These are phyloP conservation scores for Epistrophella euchroma DNA, from an alignment of 2,888 invertebrate species.

Conservation along the genomic window DNA sequence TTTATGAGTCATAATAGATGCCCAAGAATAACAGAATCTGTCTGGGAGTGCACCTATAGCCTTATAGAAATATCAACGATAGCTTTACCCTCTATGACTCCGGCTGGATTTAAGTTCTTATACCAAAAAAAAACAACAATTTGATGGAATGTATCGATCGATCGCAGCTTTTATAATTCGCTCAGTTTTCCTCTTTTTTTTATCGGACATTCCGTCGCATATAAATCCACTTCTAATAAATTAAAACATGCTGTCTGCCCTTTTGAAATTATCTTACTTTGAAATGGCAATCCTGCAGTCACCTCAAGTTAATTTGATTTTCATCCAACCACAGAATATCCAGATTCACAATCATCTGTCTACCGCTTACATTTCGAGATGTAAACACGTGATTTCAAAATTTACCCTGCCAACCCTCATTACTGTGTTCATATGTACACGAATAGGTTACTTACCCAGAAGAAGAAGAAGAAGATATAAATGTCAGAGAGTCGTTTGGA, in stretches of 20 bases:
- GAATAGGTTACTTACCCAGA: conserved; percentile 6
- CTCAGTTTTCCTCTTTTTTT: too few relatives aligned
- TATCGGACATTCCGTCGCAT: neutral
- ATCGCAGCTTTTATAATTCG: too few relatives aligned
- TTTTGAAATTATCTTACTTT: neutral
- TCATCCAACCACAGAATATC: conserved; percentile 5
- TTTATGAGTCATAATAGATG: too few relatives aligned
- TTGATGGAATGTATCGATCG: too few relatives aligned
- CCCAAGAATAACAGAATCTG: too few relatives aligned
- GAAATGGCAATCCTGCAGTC: neutral
- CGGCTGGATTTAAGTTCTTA: too few relatives aligned
- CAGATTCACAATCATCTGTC: conserved; percentile 28
- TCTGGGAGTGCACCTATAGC: too few relatives aligned
- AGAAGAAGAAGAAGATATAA: conserved; percentile 3
- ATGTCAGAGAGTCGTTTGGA: conserved; percentile 32
- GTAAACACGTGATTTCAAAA: conserved; percentile 54
- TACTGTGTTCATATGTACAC: conserved; percentile 10
- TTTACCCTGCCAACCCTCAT: conserved; percentile 40
- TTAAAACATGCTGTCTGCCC: neutral
- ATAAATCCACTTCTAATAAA: neutral
- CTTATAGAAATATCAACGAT: too few relatives aligned
- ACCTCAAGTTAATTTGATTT: conserved; percentile 61
- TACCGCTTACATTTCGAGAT: conserved; percentile 40
- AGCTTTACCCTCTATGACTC: too few relatives aligned
- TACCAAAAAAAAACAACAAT: too few relatives aligned